Conservation (phyloP, 2,797 vertebrate genomes). For the Scleropages formosus region DNA sequence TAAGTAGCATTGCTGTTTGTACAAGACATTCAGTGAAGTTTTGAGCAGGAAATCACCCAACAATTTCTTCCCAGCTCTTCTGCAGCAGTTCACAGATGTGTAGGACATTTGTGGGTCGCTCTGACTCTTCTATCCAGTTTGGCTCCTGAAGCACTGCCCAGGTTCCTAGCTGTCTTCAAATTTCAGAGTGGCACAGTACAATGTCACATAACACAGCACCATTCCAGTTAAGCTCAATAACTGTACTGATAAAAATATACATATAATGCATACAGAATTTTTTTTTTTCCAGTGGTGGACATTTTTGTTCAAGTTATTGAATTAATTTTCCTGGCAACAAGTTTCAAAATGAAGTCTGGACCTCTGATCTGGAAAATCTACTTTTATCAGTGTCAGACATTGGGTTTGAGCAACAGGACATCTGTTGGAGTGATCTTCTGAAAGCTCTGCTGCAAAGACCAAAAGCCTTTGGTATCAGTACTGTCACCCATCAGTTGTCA, state of each 20-base stretch:
- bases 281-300: not conserved
- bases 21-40: no score
- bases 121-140: no score
- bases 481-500: conserved; percentile 2
- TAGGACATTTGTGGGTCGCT: no score
- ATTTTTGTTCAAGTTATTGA: conserved; percentile 22
- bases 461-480: conserved; percentile 9
- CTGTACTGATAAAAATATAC: not conserved
- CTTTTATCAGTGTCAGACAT: conserved; percentile 38
- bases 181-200: not conserved
- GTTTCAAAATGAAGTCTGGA: conserved; percentile 33
- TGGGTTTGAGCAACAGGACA: conserved; percentile 36
- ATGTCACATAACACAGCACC: not conserved
- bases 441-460: conserved; percentile 16
- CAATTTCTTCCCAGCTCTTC: no score
- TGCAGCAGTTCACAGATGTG: no score
- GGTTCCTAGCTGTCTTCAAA: conserved; percentile 1
- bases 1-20: no score
- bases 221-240: not conserved
- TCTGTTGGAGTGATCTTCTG: conserved; percentile 33
- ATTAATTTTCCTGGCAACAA: conserved; percentile 1
- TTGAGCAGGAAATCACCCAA: no score
- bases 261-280: not conserved
- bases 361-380: conserved; percentile 33
- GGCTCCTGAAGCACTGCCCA: no score